These are phyloP conservation scores for Phytoseiulus persimilis DNA, from an alignment of 2,888 invertebrate genomes.

Conservation along the genomic window DNA sequence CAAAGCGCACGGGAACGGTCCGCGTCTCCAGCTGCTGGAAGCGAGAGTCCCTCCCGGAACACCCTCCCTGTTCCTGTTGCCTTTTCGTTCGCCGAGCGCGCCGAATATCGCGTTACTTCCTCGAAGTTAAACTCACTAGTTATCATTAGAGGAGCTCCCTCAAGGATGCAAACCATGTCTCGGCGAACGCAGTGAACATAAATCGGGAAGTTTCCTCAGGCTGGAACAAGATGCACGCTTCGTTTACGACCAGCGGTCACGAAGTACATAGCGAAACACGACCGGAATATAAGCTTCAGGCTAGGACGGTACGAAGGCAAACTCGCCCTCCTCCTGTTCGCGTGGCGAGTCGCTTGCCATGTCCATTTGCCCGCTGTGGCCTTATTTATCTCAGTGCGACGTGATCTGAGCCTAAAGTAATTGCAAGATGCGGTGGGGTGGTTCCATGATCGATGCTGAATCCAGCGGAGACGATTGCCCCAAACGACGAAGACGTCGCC, in stretches of 20 bases:
- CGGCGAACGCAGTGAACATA: background rate
- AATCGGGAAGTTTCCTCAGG: background rate
- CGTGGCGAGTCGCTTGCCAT: background rate
- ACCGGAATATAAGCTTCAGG: background rate
- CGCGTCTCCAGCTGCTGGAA: too few species aligned
- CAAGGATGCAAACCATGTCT: background rate
- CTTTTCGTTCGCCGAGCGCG: background rate
- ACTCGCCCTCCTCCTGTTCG: background rate
- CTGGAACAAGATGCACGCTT: background rate
- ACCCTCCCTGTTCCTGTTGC: background rate
- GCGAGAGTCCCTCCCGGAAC: background rate
- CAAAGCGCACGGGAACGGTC: too few species aligned
- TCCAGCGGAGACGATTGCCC: background rate
- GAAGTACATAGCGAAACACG: background rate
- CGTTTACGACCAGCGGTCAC: background rate
- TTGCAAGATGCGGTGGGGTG: slow-evolving; percentile 5
- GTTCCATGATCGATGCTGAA: background rate
- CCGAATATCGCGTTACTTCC: background rate
- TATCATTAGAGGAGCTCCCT: background rate
- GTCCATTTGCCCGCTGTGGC: background rate
- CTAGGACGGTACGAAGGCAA: background rate
- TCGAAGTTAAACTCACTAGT: background rate
- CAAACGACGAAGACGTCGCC: background rate
- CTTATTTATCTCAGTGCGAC: background rate
- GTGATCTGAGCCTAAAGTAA: background rate